Evolutionary conservation across 1,140 invertebrate genomes (phyloP), one percentile per base, ranked within the genome.

Genomic region (Heliconius melpomene): DNA sequence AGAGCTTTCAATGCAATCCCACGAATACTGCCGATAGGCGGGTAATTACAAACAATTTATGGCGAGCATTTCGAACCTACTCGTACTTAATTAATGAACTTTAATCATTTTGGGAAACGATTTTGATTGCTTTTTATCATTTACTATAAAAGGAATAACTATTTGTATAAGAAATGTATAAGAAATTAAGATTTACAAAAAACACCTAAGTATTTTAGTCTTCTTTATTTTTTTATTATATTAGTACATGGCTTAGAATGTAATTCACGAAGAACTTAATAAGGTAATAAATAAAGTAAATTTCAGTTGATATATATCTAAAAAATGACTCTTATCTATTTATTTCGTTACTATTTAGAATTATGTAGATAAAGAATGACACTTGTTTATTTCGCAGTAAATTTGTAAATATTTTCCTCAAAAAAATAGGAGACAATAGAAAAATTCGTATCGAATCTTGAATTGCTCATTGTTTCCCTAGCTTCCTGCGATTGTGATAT

Each of bases 391-490:
- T 77, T 77, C 38, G 38, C 75, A 70, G 66, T 70, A 77, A 40
- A 70, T 50, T 70, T 46, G 60, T 76, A 40, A 60, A 66, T 2
- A 13, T 77, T 77, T 77, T 77, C 75, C 75, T 77, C 23, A 50
- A 72, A 54, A 78, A 40, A 46, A 16, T 50, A 54, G 9, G 74
- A 66, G 52, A 79, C 72, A 81, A 81, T 77, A 71, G 81, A 72
- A 80, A 83, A 85, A 77, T 40, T 83, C 80, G 85, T 85, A 77
- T 71, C 85, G 84, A 86, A 86, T 86, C 36, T 46, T 85, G 81
- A 86, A 86, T 86, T 60, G 66, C 70, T 76, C 76, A 85, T 86
- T 85, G 85, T 83, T 75, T 57, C 23, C 13, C 29, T 75, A 77
- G 60, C 66, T 85, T 85, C 83, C 83, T 85, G 83, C 74, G 73